A percentile compares a stretch with the other conserved stretches of the same genome.
phyloP scores from a whole-genome alignment of 2,888 invertebrate species.

The Ophioninae sp. region DNA sequence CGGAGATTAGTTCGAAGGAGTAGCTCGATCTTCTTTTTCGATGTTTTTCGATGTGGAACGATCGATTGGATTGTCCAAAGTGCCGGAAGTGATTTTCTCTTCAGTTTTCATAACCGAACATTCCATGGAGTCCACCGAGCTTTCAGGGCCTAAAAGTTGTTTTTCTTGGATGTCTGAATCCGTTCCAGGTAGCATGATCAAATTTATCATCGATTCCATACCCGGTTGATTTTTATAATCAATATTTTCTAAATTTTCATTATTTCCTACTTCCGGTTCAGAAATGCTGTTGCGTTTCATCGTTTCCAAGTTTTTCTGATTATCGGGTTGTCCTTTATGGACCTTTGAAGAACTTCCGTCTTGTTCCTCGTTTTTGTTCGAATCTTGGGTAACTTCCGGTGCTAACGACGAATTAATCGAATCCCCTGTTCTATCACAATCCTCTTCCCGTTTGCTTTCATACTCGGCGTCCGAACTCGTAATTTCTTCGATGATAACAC shows the following conservation, averaged over 20 bases:
- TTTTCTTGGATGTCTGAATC: slow-evolving; percentile 25
- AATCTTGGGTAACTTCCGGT: not conserved
- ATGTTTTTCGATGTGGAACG: not conserved
- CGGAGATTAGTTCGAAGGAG: slow-evolving; percentile 46
- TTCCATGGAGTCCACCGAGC: slow-evolving; percentile 55
- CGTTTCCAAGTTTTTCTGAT: not conserved
- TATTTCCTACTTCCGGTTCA: not conserved
- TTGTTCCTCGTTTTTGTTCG: no score
- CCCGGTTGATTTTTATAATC: not conserved
- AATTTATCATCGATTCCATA: not conserved
- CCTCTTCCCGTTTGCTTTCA: slow-evolving; percentile 36
- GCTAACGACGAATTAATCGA: slow-evolving; percentile 15
- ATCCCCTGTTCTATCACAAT: slow-evolving; percentile 24
- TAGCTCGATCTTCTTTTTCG: not conserved
- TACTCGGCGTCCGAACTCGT: slow-evolving; percentile 59
- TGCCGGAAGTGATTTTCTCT: slow-evolving; percentile 3
- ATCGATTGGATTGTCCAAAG: not conserved
- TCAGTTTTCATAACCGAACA: slow-evolving; percentile 13
- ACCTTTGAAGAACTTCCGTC: not conserved
- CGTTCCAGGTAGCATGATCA: not conserved
- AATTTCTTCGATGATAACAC: slow-evolving; percentile 77
- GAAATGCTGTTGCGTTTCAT: not conserved
- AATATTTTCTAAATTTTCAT: not conserved
- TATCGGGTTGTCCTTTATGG: not conserved
- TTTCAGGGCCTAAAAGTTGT: slow-evolving; percentile 48